Evolutionary conservation across 1,140 invertebrate genomes (phyloP).

Genomic region (Palaemon carinicauda): DNA sequence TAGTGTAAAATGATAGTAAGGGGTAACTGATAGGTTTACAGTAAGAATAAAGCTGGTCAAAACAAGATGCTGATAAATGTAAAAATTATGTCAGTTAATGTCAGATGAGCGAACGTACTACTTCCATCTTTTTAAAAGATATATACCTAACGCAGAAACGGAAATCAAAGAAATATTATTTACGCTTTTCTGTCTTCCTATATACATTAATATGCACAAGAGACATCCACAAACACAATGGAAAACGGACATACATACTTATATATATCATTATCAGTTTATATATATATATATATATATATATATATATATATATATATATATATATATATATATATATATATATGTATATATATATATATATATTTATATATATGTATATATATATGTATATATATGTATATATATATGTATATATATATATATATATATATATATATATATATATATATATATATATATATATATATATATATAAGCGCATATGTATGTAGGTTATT

Average conservation of each 20-base stretch:
- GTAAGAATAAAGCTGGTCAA: no score
- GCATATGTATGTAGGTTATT: neutral
- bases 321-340: neutral
- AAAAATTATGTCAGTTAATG: no score
- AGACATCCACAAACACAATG: no score
- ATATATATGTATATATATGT: constrained; percentile 4
- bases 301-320: constrained; percentile 1
- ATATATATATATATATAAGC: neutral
- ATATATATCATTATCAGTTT: neutral
- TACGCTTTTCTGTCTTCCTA: no score
- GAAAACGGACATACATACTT: neutral
- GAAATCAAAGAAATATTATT: no score
- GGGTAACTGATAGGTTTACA: no score
- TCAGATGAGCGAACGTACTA: no score
- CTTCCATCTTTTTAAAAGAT: no score
- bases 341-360: neutral
- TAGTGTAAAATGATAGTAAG: no score
- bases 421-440: neutral
- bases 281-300: neutral
- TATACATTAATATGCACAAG: no score
- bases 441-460: neutral
- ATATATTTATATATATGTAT: constrained; percentile 11
- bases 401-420: neutral
- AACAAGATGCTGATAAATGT: no score
- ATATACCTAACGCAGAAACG: no score